phyloP scores from a whole-genome alignment of 2,113 vertebrate genomes.

The Rhea americana region DNA sequence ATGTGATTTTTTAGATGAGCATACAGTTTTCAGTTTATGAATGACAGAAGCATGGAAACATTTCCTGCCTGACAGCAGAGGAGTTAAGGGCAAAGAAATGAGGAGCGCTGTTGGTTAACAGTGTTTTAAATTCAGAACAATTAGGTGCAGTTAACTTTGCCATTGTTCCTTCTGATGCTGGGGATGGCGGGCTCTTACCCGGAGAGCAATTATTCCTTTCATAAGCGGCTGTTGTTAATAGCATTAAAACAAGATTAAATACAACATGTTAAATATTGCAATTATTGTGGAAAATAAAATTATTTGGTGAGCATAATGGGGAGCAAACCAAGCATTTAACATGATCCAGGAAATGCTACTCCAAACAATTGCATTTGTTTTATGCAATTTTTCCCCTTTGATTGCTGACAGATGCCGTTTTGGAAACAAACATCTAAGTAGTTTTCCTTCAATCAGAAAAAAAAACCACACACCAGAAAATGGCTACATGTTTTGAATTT shows the following conservation, averaged over 20 bases:
- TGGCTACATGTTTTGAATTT: slow-evolving; percentile 81
- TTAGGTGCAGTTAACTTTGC: slow-evolving; percentile 74
- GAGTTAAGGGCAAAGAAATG: slow-evolving; percentile 64
- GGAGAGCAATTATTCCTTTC: slow-evolving; percentile 72
- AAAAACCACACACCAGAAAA: slow-evolving; percentile 75
- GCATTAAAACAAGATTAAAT: slow-evolving; percentile 85
- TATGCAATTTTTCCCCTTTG: slow-evolving; percentile 84
- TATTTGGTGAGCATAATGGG: slow-evolving; percentile 87
- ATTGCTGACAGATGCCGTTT: slow-evolving; percentile 93
- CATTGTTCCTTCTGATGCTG: slow-evolving; percentile 71
- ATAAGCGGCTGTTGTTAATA: slow-evolving; percentile 78
- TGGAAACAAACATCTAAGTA: slow-evolving; percentile 86
- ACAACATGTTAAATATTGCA: slow-evolving; percentile 84
- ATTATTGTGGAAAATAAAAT: slow-evolving; percentile 88
- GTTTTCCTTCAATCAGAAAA: slow-evolving; percentile 81
- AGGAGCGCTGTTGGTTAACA: slow-evolving; percentile 66
- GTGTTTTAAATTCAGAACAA: slow-evolving; percentile 71
- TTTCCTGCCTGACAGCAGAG: slow-evolving; percentile 45
- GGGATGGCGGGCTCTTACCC: slow-evolving; percentile 62
- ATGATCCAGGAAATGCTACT: slow-evolving; percentile 87
- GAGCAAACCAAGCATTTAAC: slow-evolving; percentile 85
- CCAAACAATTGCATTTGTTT: slow-evolving; percentile 90
- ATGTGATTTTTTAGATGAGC: background rate
- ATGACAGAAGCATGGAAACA: slow-evolving; percentile 62
- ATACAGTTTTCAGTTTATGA: slow-evolving; percentile 60